These are phyloP conservation scores for Drosophila bunnanda DNA, from an alignment of 2,888 invertebrate species.

Conservation along the genomic window DNA sequence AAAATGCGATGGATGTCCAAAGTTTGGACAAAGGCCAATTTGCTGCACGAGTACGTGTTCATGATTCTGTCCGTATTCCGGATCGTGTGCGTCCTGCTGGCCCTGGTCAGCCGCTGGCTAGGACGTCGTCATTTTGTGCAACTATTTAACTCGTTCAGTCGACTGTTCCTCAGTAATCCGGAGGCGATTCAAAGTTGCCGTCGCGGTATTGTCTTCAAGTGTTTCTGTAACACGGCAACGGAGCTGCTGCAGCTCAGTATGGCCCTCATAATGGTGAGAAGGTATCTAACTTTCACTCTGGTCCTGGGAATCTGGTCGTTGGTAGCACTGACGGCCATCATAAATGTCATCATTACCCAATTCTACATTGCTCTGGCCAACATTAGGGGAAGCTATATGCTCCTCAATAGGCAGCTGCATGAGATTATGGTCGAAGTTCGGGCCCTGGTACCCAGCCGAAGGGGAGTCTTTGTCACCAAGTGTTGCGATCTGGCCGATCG, in stretches of 20 bases:
- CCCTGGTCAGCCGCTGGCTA: constrained; percentile 58
- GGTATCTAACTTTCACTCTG: not conserved
- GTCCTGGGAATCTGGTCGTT: not conserved
- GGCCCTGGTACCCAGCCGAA: constrained; percentile 8
- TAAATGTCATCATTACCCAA: constrained; percentile 53
- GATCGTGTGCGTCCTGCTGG: constrained; percentile 21
- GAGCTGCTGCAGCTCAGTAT: not conserved
- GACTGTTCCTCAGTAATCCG: constrained; percentile 34
- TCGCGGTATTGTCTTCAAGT: constrained; percentile 42
- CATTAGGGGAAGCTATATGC: constrained; percentile 53
- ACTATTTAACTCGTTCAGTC: constrained; percentile 29
- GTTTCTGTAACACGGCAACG: not conserved
- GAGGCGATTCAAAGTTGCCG: constrained; percentile 34
- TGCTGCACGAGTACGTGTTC: constrained; percentile 38
- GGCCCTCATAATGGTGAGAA: not conserved
- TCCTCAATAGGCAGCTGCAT: constrained; percentile 53
- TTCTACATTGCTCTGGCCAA: constrained; percentile 52
- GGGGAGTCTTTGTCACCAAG: constrained; percentile 25
- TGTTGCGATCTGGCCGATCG: constrained; percentile 58
- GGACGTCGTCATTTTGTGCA: constrained; percentile 45
- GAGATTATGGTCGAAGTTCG: constrained; percentile 33
- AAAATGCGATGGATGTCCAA: not conserved
- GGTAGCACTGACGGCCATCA: constrained; percentile 19
- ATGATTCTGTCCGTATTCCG: constrained; percentile 19
- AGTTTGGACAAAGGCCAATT: constrained; percentile 2